Percentiles rank a stretch among this genome's conserved stretches.
These are phyloP conservation scores for Drosophila virilis DNA, from an alignment of 1,140 invertebrate genomes.

Conservation along the genomic window DNA sequence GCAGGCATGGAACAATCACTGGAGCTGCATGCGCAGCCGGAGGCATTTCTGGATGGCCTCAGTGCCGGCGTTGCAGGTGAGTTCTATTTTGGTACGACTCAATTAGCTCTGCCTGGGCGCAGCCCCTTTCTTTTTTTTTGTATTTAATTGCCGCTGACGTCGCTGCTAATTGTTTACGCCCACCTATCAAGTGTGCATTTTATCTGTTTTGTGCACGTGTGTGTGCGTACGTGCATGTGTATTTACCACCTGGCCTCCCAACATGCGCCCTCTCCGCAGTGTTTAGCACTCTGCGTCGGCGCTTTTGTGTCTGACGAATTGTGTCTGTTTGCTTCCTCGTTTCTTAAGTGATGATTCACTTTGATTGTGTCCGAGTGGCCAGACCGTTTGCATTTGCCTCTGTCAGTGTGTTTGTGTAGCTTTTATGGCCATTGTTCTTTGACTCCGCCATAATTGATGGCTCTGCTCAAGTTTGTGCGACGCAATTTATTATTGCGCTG, in stretches of 20 bases:
- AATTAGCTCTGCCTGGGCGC: constrained; percentile 56
- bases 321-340: constrained; percentile 60
- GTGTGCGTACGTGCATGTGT: constrained; percentile 20
- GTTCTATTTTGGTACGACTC: constrained; percentile 52
- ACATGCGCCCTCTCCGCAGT: constrained; percentile 1
- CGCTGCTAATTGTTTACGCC: constrained; percentile 72
- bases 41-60: constrained; percentile 36
- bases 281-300: constrained; percentile 50
- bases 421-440: constrained; percentile 49
- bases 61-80: constrained; percentile 37
- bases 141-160: constrained; percentile 24
- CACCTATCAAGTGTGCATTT: constrained; percentile 53
- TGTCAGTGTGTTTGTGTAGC: constrained; percentile 4
- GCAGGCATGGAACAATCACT: constrained; percentile 57
- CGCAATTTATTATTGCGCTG: constrained; percentile 36
- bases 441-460: constrained; percentile 48
- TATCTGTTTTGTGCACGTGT: constrained; percentile 29
- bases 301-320: constrained; percentile 51
- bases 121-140: constrained; percentile 30
- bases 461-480: constrained; percentile 27
- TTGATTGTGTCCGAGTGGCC: constrained; percentile 45
- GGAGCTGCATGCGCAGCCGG: constrained; percentile 34
- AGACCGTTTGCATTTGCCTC: constrained; percentile 2
- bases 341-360: constrained; percentile 75
- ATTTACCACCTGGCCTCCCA: constrained; percentile 15